Conservation (phyloP, 2,113 vertebrate species). For the Vanacampus margaritifer region DNA sequence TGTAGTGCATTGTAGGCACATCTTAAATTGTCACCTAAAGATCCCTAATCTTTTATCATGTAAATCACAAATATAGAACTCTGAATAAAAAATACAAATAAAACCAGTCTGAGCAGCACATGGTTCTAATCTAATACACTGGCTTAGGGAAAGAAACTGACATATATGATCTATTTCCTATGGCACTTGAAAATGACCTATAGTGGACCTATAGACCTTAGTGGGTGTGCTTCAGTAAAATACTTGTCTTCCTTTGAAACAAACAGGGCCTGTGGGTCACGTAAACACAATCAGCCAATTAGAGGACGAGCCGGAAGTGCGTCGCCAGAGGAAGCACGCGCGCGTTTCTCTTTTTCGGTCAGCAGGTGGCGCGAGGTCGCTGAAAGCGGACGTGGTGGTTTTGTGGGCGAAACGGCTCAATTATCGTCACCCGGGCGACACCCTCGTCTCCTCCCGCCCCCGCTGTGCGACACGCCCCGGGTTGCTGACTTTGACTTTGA, state of each 20-base stretch:
- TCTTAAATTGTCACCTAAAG: background rate
- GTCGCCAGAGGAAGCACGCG: background rate
- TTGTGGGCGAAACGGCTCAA: constrained; percentile 45
- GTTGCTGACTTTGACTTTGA: constrained; percentile 24
- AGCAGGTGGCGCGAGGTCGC: constrained; percentile 61
- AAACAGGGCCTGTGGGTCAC: background rate
- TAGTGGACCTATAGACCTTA: too few relatives aligned
- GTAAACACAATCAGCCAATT: background rate
- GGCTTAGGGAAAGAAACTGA: constrained; percentile 38
- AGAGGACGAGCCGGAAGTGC: background rate
- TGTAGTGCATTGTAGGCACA: background rate
- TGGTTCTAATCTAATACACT: background rate
- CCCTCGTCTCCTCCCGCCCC: constrained; percentile 14
- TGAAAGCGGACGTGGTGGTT: background rate
- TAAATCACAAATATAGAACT: background rate
- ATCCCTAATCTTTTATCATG: background rate
- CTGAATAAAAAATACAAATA: background rate
- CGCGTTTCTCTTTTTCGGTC: background rate
- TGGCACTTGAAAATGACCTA: background rate
- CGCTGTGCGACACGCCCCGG: constrained; percentile 50
- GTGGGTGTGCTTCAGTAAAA: background rate
- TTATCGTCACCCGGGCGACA: constrained; percentile 31
- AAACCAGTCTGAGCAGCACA: background rate
- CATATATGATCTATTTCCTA: background rate
- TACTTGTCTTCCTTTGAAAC: background rate